Base-by-base conservation (phyloP, 2,888 invertebrate genomes). In the Drosophila sordidapex region DNA sequence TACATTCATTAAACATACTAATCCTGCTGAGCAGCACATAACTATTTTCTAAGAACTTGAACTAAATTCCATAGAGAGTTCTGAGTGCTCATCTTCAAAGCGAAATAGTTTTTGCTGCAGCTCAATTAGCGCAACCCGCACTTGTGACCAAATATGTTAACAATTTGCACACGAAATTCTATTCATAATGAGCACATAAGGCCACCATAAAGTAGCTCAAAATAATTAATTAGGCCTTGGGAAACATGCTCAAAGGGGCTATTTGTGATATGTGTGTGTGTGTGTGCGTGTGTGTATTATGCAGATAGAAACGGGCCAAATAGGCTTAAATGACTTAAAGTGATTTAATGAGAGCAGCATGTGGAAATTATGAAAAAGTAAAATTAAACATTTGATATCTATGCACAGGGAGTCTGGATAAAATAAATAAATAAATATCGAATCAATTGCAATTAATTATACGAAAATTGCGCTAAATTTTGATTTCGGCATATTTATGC, bases 381-480 rank as follows among this genome's bases (percentile, higher is more conserved):
- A 65, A 60, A 65, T 54, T 48, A 58, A 27, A 53, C 29, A 25
- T 48, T 33, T 13, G 25, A 40, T 15, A 25, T 53, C 46, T 38
- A 66, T 29, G 31, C n/a, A 60, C 58, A 21, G 21, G 15, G 15
- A 2, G 2, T 15, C 8, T 40, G 36, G 46, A 48, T 48, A 58
- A 40, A 71, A 68, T 73, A 81, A 81, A 70, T 71, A 86, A 75
- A 83, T 72, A 79, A 84, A 83, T 76, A 80, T 73, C 84, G 76
- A 69, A 62, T 77, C 79, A 69, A 81, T 77, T 70, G 82, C 84
- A 79, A 88, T 89, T 89, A 89, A 89, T 85, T 88, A 79, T 72
- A 77, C 66, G 79, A 69, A 79, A 79, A 81, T 77, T 70, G 79
- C 63, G 63, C 69, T 74, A 79, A 79, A 82, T 74, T 79, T 81